Evolutionary conservation across 2,797 vertebrate genomes (phyloP), one percentile per base, ranked within the genome.

Genomic region (Carapus acus): DNA sequence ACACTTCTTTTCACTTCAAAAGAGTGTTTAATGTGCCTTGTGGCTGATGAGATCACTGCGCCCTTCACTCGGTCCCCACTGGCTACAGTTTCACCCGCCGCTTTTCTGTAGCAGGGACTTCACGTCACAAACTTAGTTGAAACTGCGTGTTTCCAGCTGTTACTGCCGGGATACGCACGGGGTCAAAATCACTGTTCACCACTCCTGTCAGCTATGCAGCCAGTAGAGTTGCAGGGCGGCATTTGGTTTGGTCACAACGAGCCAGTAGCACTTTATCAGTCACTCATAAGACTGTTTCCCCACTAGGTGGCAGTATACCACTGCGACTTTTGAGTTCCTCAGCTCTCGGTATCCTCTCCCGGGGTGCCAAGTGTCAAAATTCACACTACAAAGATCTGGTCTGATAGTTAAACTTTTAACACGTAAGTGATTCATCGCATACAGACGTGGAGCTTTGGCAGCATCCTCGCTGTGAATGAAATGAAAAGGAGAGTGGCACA

Each of bases 1-100:
- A 69, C 57, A 62, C n/a, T 57, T 67, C 59, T 38, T 22, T 54
- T 34, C 9, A 9, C 5, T 5, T 5, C 4, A 27, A 62, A 49
- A 20, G 58, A 66, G 69, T 58, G 62, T 66, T 76, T 65, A 66
- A 79, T 61, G 78, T 84, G 82, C 81, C 82, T 83, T 79, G 69
- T 74, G 63, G 58, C 68, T 65, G 51, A 63, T 58, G 71, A 59
- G 53, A 68, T 54, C 9, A 58, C 60, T 66, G 47, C 51, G 41
- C 60, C 46, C 36, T 50, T 74, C 49, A 48, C 59, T 62, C 55
- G 19, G n/a, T 13, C 45, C 43, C 38, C 40, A 41, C 46, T 22
- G 11, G 38, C 51, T 50, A 61, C 54, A 54, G 46, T 64, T 60
- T 9, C 13, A 27, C 53, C 8, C 22, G 40, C 17, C 0, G 4